Evolutionary conservation across 2,888 invertebrate genomes (phyloP), one percentile per base, ranked within the genome.

Genomic region (Erebia ligea): DNA sequence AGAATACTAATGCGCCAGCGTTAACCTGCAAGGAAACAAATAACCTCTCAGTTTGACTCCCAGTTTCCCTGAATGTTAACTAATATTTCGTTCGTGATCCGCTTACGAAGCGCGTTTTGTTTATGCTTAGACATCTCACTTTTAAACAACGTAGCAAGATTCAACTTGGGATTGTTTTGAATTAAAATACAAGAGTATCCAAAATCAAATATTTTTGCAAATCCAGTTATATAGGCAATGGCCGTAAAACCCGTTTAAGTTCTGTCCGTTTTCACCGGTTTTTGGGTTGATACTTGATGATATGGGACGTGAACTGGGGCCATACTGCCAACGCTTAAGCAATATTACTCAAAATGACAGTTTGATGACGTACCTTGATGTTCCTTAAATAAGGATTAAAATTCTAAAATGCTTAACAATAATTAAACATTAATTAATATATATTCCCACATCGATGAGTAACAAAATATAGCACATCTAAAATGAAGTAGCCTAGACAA

Each of bases 21-120:
- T 74, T 74, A 74, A 74, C 74, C 72, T 74, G 72, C 70, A 68
- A 69, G 72, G 74, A 74, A 70, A 74, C 74, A 72, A 74, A 74
- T 74, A 74, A 70, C 68, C 69, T 67, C 69, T 70, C 66, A 54
- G 72, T 72, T 74, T 72, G 69, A 68, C 68, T 74, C 70, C 72
- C 74, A 68, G 72, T 74, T 74, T 69, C 57, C 52, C 74, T 70
- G 72, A 74, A 74, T 70, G 74, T 70, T 70, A 74, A 74, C 74
- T 70, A 74, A 74, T 74, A 74, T 74, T 74, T 74, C 64, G 74
- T 67, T 50, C 74, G 74, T 74, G 74, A 68, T 67, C 67, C 57
- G 74, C 63, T 70, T 74, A 69, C 74, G 3, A 61, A 74, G 70
- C 72, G 74, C 52, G 66, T 57, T 68, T 68, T 66, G 68, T 72